Evolutionary conservation across 35 echinoderm and acorn worm genomes (phyloP).

Genomic region (Eucidaris tribuloides): DNA sequence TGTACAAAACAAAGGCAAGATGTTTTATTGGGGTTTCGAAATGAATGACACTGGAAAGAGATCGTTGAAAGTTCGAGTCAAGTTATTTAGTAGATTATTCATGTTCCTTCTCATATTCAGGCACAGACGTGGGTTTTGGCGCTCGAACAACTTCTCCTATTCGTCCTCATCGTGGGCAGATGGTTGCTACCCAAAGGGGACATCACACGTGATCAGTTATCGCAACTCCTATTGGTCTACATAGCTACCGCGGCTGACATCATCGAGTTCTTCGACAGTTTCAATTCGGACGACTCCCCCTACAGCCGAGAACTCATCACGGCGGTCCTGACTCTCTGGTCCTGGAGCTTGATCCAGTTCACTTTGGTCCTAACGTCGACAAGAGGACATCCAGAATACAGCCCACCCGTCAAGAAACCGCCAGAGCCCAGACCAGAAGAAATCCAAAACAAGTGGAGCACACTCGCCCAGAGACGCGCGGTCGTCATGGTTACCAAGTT

Average conservation of each 20-base stretch:
- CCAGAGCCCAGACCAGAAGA: background rate
- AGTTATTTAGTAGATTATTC: too few relatives aligned
- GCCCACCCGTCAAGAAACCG: background rate
- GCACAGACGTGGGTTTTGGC: constrained; percentile 51
- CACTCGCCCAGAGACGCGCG: constrained; percentile 18
- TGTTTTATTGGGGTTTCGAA: too few relatives aligned
- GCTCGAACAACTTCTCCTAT: constrained; percentile 72
- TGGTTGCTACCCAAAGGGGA: constrained; percentile 94
- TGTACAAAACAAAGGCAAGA: too few relatives aligned
- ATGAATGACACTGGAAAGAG: too few relatives aligned
- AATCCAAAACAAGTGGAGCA: constrained; percentile 11
- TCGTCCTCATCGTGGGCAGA: constrained; percentile 80
- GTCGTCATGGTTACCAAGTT: constrained; percentile 4
- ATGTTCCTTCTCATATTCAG: too few relatives aligned
- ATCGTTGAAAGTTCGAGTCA: too few relatives aligned
- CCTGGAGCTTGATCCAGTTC: constrained; percentile 91
- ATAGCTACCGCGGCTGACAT: constrained; percentile 95
- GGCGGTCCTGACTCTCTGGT: constrained; percentile 74
- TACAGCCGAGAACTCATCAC: constrained; percentile 55
- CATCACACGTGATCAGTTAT: constrained; percentile 85
- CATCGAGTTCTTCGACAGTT: constrained; percentile 88
- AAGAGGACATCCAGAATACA: constrained; percentile 33
- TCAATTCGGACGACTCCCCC: constrained; percentile 56
- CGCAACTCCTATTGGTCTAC: constrained; percentile 84
- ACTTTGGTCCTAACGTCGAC: constrained; percentile 82